These are phyloP conservation scores for Cybosia mesomella DNA, from an alignment of 2,888 invertebrate genomes.

Conservation along the genomic window DNA sequence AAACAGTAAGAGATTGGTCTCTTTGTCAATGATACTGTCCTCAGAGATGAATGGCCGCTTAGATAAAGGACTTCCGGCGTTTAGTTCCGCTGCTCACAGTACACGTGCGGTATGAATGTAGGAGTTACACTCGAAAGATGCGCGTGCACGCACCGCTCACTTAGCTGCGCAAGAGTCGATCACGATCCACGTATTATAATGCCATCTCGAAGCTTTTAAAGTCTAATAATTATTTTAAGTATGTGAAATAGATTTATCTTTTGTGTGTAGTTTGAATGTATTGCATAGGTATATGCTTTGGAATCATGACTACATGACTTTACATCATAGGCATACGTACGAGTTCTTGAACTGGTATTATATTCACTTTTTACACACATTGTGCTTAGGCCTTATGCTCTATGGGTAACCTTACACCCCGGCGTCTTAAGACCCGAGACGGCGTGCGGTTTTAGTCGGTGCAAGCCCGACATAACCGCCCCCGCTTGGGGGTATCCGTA, in stretches of 20 bases:
- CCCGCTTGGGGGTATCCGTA: too few species aligned
- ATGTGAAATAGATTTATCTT: constrained; percentile 23
- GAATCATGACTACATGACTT: neutral
- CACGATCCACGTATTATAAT: constrained; percentile 61
- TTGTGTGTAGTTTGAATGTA: neutral
- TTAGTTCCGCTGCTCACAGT: constrained; percentile 72
- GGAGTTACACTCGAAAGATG: constrained; percentile 29
- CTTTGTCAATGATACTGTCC: constrained; percentile 38
- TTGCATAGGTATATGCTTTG: neutral
- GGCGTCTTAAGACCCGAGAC: too few species aligned
- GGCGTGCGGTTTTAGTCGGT: too few species aligned
- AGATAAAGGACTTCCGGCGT: constrained; percentile 80
- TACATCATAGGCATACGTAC: too few species aligned
- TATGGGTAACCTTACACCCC: too few species aligned
- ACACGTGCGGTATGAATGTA: constrained; percentile 52
- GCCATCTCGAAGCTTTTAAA: constrained; percentile 50
- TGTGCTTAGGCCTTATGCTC: too few species aligned
- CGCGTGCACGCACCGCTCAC: constrained; percentile 45
- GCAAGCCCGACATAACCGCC: too few species aligned
- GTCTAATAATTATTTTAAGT: constrained; percentile 29
- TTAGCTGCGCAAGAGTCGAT: constrained; percentile 39
- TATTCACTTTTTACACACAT: too few species aligned
- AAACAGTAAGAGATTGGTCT: constrained; percentile 27
- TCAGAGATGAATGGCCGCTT: constrained; percentile 75
- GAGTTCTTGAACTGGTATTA: too few species aligned